Percentiles rank a stretch among this genome's conserved stretches.
Evolutionary conservation across 2,113 vertebrate species (phyloP).

Genomic region (Apistogramma diplotaenia): DNA sequence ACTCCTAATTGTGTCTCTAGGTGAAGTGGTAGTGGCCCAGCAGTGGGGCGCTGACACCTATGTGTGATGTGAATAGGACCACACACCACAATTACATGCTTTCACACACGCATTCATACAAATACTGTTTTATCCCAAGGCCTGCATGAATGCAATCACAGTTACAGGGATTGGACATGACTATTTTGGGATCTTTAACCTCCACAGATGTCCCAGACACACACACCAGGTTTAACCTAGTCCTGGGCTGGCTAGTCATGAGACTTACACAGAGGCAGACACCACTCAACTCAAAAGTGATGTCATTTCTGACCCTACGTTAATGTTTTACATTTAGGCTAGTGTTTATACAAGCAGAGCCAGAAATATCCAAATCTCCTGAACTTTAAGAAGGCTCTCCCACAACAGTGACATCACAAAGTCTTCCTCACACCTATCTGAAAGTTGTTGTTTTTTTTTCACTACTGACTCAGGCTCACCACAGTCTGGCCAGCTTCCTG

Average conservation of each 20-base stretch:
- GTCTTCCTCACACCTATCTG: constrained; percentile 61
- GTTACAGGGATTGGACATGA: constrained; percentile 42
- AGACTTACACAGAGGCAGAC: background rate
- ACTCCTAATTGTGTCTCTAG: constrained; percentile 69
- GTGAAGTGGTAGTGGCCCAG: constrained; percentile 53
- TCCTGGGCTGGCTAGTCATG: background rate
- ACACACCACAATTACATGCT: constrained; percentile 59
- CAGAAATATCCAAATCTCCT: constrained; percentile 47
- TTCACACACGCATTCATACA: constrained; percentile 28
- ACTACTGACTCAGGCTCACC: constrained; percentile 49
- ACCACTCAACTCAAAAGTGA: background rate
- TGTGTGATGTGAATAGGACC: constrained; percentile 69
- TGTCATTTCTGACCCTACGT: background rate
- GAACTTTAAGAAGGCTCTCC: constrained; percentile 38
- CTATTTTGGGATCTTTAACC: constrained; percentile 33
- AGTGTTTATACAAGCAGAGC: constrained; percentile 22
- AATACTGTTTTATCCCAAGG: constrained; percentile 20
- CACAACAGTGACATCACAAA: constrained; percentile 64
- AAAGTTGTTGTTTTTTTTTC: constrained; percentile 29
- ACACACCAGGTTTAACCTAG: background rate
- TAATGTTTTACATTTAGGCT: background rate
- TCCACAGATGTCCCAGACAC: constrained; percentile 14
- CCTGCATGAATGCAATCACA: constrained; percentile 28
- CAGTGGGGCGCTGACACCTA: constrained; percentile 9
- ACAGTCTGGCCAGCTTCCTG: constrained; percentile 75